These are phyloP conservation scores for Oryzaephilus surinamensis DNA, from an alignment of 1,140 invertebrate genomes.

Conservation along the genomic window DNA sequence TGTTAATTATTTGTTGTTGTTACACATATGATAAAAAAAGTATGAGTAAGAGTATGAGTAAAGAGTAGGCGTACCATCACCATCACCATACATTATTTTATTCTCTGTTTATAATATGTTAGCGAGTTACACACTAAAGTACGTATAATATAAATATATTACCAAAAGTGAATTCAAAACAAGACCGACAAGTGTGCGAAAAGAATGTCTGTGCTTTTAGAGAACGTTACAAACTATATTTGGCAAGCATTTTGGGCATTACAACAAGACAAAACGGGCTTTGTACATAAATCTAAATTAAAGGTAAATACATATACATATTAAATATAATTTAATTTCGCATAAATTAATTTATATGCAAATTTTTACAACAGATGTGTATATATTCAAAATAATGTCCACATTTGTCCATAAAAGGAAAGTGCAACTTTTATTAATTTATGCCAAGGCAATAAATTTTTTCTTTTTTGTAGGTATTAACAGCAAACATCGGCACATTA, in stretches of 20 bases:
- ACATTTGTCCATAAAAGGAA: constrained; percentile 2
- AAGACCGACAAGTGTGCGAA: not conserved
- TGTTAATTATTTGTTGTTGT: too few species aligned
- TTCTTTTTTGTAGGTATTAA: constrained; percentile 40
- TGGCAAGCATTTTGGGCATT: constrained; percentile 66
- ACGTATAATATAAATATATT: too few species aligned
- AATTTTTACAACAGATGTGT: not conserved
- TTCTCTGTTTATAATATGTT: too few species aligned
- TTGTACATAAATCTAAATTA: constrained; percentile 62
- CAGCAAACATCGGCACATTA: constrained; percentile 46
- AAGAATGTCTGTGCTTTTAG: constrained; percentile 52
- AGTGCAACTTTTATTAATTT: not conserved
- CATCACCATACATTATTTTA: too few species aligned
- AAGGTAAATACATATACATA: constrained; percentile 45
- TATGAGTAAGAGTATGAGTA: too few species aligned
- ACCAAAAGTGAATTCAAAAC: too few species aligned
- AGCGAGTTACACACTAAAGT: too few species aligned
- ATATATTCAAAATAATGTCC: not conserved
- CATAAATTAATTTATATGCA: not conserved
- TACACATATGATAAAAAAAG: too few species aligned
- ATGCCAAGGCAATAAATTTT: constrained; percentile 5
- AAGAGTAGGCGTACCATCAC: too few species aligned
- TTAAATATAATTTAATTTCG: constrained; percentile 2
- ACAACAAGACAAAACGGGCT: constrained; percentile 44
- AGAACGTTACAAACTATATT: constrained; percentile 60